Base-by-base conservation (phyloP, 1,140 invertebrate genomes). In the Nautilus pompilius region DNA sequence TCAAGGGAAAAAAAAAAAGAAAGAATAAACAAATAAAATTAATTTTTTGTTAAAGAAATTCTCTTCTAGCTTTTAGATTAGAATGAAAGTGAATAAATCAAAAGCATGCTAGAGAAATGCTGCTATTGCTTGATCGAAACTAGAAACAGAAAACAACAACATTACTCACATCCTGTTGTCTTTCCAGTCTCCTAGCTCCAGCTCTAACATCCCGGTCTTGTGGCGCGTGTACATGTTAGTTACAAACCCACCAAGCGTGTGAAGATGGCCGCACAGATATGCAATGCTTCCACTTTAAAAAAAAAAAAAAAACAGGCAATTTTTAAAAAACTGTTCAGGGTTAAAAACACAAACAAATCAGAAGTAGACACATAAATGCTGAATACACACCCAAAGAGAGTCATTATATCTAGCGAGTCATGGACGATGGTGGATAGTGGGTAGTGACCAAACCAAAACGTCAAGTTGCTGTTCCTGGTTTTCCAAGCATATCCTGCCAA, bases 161-260 rank as follows among this genome's bases (percentile, higher is more conserved):
- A n/a, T 41, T 65, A 82, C 85, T 86, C 86, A 92, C 90, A 91
- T 87, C 83, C 94, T 86, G 77, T 90, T 92, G 76, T 94, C 91
- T 84, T 93, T 96, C 93, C 93, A 97, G 84, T 97, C 95, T 28
- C 89, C 92, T 41, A 96, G 84, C 84, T 97, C 95, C 49, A 96
- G 82, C 84, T 96, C 94, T 59, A 95, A 83, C 76, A 88, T 91
- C n/a, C 93, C 93, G 64, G 89, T 87, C 76, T 94, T 93, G 24
- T 83, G 82, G 67, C 91, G 83, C 2, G 92, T 91, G 74, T 95
- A 95, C 93, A 97, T 96, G 66, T 89, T 85, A 15, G 89, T 88
- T 2, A 93, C 88, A 2, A 90, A 69, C 5, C 90, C 91, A 60
- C 87, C 89, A 66, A 95, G 84, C 8, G 88, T 91, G 80, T 97